Conservation (phyloP, 2,888 invertebrate genomes). For the Platycheirus albimanus region DNA sequence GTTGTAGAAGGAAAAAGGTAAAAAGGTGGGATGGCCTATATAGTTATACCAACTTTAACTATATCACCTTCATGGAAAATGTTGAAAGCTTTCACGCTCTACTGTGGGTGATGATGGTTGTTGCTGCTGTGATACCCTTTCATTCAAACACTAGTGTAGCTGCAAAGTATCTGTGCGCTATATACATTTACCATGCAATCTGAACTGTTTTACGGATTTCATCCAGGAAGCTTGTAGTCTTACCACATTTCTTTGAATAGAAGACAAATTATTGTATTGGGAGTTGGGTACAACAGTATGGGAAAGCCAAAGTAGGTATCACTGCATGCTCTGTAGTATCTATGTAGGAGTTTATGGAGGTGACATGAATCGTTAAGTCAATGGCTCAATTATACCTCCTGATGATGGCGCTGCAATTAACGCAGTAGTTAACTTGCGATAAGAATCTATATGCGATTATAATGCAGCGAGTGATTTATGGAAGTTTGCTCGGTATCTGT, state of each 20-base stretch:
- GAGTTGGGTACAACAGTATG: background rate
- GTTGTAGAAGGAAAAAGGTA: conserved; percentile 2
- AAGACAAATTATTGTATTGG: background rate
- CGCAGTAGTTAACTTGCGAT: conserved; percentile 29
- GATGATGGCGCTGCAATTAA: conserved; percentile 47
- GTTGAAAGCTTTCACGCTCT: conserved; percentile 38
- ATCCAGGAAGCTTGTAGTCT: conserved; percentile 26
- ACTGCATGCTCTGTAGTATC: background rate
- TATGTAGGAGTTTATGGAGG: conserved; percentile 12
- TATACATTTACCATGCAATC: conserved; percentile 1
- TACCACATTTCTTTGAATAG: conserved; percentile 1
- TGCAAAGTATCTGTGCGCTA: conserved; percentile 1
- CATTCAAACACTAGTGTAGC: background rate
- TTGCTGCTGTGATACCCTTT: conserved; percentile 22
- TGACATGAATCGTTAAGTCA: conserved; percentile 51
- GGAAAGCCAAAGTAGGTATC: background rate
- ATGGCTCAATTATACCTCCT: conserved; percentile 47
- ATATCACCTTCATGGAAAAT: background rate
- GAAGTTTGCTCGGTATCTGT: conserved; percentile 15
- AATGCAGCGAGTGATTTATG: conserved; percentile 41
- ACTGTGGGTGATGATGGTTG: conserved; percentile 46
- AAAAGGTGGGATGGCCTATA: no score
- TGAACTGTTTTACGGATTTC: conserved; percentile 11
- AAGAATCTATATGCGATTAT: conserved; percentile 23
- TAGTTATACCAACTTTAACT: no score